These are phyloP conservation scores for Poicephalus gulielmi DNA, from an alignment of 2,113 vertebrate genomes.

Conservation along the genomic window DNA sequence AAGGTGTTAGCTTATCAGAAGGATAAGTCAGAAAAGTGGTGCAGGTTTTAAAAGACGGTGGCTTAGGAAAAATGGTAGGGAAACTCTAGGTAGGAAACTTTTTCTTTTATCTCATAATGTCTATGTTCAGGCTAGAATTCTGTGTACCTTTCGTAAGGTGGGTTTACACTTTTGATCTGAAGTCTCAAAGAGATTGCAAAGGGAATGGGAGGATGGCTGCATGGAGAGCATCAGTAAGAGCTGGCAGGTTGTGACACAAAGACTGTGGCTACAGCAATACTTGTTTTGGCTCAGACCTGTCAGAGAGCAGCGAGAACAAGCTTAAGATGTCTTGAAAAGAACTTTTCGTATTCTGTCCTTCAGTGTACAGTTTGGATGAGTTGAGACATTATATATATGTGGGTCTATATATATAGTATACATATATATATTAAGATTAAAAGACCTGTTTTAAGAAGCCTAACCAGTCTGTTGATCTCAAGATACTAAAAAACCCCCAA, in stretches of 20 bases:
- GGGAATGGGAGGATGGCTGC: neutral
- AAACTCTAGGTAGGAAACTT: neutral
- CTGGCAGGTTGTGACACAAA: neutral
- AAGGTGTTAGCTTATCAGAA: neutral
- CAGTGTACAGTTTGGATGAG: neutral
- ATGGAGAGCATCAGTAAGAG: neutral
- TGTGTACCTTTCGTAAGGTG: neutral
- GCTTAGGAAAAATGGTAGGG: neutral
- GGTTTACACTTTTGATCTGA: neutral
- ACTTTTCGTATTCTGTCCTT: neutral
- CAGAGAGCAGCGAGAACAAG: neutral
- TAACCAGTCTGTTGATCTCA: neutral
- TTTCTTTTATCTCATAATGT: neutral
- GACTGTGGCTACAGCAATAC: neutral
- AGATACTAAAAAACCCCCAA: neutral
- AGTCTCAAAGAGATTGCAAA: neutral
- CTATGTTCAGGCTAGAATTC: neutral
- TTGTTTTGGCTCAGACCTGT: neutral
- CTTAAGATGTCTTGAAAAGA: neutral
- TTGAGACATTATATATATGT: neutral
- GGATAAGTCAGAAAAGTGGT: neutral
- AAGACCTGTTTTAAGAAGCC: neutral
- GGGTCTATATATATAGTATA: rapidly evolving
- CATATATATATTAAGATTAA: neutral
- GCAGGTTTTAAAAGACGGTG: neutral